phyloP scores from a whole-genome alignment of 2,888 invertebrate species.

The Lasioglossum morio region DNA sequence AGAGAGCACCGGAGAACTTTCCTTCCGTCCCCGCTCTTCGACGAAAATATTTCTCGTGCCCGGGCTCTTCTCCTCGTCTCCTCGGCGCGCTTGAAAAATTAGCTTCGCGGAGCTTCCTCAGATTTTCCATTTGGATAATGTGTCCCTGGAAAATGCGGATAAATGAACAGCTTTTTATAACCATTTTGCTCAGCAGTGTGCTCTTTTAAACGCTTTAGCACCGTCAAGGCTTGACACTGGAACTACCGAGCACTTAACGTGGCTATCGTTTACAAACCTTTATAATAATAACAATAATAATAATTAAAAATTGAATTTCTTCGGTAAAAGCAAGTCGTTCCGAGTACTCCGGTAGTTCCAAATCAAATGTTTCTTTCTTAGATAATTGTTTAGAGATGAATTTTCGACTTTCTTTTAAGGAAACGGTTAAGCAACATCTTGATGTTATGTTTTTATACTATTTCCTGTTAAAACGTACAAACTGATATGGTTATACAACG shows the following conservation, averaged over 20 bases:
- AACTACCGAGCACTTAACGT: background rate
- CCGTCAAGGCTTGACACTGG: background rate
- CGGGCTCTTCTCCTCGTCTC: background rate
- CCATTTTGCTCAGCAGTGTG: background rate
- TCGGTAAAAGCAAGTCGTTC: background rate
- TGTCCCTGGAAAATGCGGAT: background rate
- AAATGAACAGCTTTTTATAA: background rate
- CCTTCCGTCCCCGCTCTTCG: background rate
- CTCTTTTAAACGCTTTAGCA: background rate
- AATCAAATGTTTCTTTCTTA: background rate
- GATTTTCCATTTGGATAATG: background rate
- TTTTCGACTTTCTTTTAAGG: background rate
- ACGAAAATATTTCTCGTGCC: background rate
- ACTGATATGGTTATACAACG: background rate
- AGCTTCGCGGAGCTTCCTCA: background rate
- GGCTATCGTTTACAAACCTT: background rate
- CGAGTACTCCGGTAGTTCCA: background rate
- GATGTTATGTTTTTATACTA: background rate
- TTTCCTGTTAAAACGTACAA: background rate
- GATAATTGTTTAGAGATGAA: background rate
- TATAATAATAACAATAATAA: background rate
- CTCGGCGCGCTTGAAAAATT: background rate
- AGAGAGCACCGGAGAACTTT: background rate
- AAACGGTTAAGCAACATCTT: background rate
- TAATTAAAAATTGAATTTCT: background rate